Evolutionary conservation across 92 coral and sea anemone genomes (phyloP).

Genomic region (Umimayanthus chanpuru): DNA sequence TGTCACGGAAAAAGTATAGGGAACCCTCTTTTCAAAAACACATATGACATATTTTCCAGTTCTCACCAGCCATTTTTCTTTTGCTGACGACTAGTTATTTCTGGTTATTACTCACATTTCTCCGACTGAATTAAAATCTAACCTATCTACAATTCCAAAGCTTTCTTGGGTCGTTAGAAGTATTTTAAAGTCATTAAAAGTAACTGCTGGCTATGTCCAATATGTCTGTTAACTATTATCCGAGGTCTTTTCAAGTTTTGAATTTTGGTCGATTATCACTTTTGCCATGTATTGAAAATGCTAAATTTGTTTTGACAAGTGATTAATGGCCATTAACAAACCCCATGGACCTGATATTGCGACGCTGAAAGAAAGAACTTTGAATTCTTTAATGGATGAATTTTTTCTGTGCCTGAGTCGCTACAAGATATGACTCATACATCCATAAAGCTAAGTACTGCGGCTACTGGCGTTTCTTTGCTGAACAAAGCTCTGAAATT

Average conservation of each 20-base stretch:
- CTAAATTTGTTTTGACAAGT: constrained; percentile 45
- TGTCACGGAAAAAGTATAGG: no score
- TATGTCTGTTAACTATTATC: background rate
- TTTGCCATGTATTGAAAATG: constrained; percentile 23
- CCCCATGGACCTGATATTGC: background rate
- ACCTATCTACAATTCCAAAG: background rate
- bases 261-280: background rate
- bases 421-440: background rate
- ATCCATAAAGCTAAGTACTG: background rate
- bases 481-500: background rate
- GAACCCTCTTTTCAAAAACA: no score
- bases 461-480: background rate
- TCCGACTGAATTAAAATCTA: background rate
- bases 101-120: no score
- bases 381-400: background rate
- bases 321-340: constrained; percentile 20
- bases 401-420: background rate
- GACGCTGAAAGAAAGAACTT: background rate
- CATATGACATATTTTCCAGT: no score
- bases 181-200: no score
- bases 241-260: constrained; percentile 4
- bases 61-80: no score
- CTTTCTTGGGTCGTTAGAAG: background rate
- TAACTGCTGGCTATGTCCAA: no score
- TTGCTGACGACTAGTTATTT: background rate